Conservation (phyloP, 2,113 vertebrate genomes). For the Takifugu bimaculatus region DNA sequence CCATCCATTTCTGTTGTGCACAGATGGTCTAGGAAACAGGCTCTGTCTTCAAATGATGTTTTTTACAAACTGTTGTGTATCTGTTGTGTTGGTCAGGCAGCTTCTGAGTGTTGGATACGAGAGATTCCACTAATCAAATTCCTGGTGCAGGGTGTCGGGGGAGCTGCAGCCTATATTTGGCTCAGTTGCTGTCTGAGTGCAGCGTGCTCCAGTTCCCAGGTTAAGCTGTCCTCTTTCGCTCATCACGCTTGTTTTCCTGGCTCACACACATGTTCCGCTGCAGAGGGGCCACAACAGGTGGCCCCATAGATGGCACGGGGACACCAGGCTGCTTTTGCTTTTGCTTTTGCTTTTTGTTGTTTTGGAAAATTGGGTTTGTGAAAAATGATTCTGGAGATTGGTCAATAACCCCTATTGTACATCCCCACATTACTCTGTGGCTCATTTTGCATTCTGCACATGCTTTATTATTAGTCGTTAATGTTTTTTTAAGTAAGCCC, state of each 20-base stretch:
- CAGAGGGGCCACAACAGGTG: slow-evolving; percentile 35
- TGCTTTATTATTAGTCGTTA: slow-evolving; percentile 20
- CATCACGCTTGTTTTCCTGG: slow-evolving; percentile 19
- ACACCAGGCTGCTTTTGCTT: neutral
- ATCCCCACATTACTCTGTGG: neutral
- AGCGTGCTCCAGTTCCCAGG: slow-evolving; percentile 54
- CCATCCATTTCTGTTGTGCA: slow-evolving; percentile 10
- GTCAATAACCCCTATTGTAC: neutral
- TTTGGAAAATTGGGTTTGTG: neutral
- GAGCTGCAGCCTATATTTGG: slow-evolving; percentile 44
- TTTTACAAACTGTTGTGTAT: too few relatives aligned
- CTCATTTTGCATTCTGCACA: neutral
- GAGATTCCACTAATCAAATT: neutral
- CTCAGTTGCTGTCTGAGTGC: slow-evolving; percentile 25
- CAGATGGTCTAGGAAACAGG: too few relatives aligned
- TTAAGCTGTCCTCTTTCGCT: slow-evolving; percentile 42
- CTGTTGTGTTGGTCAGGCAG: too few relatives aligned
- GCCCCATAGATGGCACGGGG: slow-evolving; percentile 16
- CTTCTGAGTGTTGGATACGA: too few relatives aligned
- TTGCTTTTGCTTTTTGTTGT: neutral
- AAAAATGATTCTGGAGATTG: too few relatives aligned
- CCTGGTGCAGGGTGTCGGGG: neutral
- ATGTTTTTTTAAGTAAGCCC: slow-evolving; percentile 39
- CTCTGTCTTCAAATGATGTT: too few relatives aligned
- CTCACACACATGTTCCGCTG: slow-evolving; percentile 21